Percentiles rank a stretch among this genome's conserved stretches.
phyloP scores from a whole-genome alignment of 2,888 invertebrate species.

The Colostygia pectinataria region DNA sequence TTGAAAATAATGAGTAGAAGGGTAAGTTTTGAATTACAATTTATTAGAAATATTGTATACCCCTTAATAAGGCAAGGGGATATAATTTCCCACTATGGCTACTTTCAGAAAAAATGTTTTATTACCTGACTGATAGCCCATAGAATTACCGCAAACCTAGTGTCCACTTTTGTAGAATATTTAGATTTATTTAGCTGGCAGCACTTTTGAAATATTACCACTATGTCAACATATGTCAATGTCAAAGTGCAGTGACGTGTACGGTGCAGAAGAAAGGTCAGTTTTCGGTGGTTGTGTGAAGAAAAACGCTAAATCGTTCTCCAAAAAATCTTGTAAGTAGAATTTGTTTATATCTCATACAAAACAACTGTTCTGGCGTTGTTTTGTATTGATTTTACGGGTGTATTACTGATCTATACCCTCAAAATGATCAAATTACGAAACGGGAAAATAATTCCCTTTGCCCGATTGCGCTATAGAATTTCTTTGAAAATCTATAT shows the following conservation, averaged over 20 bases:
- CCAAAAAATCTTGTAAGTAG: constrained; percentile 12
- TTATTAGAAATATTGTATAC: constrained; percentile 25
- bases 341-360: constrained; percentile 5
- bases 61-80: constrained; percentile 1
- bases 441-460: constrained; percentile 7
- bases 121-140: no score
- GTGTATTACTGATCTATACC: constrained; percentile 5
- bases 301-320: constrained; percentile 8
- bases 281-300: constrained; percentile 10
- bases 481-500: not conserved
- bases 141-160: not conserved
- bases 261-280: constrained; percentile 6
- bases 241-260: constrained; percentile 15
- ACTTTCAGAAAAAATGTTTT: not conserved
- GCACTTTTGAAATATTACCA: constrained; percentile 13
- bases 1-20: constrained; percentile 24
- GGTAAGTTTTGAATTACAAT: constrained; percentile 28
- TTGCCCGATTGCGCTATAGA: constrained; percentile 5
- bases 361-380: constrained; percentile 7
- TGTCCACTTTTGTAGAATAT: constrained; percentile 8
- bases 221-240: constrained; percentile 7
- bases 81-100: constrained; percentile 11
- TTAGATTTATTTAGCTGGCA: constrained; percentile 13
- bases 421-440: constrained; percentile 2
- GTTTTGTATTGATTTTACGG: constrained; percentile 7